Base-by-base conservation (phyloP, 2,888 invertebrate species). In the Chesias legatella region DNA sequence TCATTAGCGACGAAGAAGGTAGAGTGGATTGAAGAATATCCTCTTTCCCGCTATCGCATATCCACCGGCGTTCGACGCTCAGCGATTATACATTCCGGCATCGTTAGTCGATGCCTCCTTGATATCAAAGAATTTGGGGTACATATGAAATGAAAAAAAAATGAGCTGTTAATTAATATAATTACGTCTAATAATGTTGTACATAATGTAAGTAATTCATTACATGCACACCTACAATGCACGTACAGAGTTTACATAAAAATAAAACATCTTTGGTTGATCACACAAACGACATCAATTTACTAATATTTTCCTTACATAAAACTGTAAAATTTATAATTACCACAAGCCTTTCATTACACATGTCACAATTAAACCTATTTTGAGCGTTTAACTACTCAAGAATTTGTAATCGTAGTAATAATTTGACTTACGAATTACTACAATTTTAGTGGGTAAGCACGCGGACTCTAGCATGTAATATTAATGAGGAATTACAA, bases 181-280 rank as follows among this genome's bases (percentile, higher is more conserved):
- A 85, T 75, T 84, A 86, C 81, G 78, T 71, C 73, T 74, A 81
- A 33, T 79, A 82, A 80, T 68, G 65, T 70, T 70, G 65, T 80
- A 80, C 79, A 82, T 46, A 46, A 48, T 77, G 72, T 71, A 78
- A 62, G 43, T 54, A 33, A 72, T 68, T 73, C 60, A 76, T 73
- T 74, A 77, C 65, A 76, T 74, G 77, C 65, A 76, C 72, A 57
- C 63, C 75, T 72, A 67, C 72, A 73, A 68, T 74, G 73, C 74
- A 75, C 74, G 67, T 65, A 71, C 51, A 54, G 51, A 44, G 60
- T 72, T 72, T 70, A 80, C 79, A 81, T 75, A 82, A 84, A 80
- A 81, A 81, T 83, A 80, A 69, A 81, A 83, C 73, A 75, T 86
- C 86, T 86, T 86, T 86, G 86, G 85, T 84, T 79, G 65, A 80